These are phyloP conservation scores for Phymorhynchus buccinoides DNA, from an alignment of 1,140 invertebrate species.

Conservation along the genomic window DNA sequence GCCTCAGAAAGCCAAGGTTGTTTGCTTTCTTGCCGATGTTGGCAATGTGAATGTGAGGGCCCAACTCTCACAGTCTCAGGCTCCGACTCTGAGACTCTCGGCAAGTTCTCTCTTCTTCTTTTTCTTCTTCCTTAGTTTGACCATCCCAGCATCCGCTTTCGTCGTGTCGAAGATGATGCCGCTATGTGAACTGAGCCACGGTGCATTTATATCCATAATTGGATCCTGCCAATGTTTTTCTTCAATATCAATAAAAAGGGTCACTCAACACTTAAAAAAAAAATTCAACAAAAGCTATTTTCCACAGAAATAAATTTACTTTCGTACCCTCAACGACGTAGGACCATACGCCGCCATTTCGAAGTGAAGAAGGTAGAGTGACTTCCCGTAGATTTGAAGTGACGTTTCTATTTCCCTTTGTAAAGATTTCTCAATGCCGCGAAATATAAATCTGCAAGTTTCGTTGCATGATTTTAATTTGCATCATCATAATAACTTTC, in stretches of 20 bases:
- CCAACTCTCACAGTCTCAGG: too few species aligned
- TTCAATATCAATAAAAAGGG: background rate
- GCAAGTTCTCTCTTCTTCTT: too few species aligned
- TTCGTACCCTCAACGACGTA: background rate
- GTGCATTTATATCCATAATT: background rate
- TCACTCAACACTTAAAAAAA: background rate
- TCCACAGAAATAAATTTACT: background rate
- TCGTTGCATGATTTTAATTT: background rate
- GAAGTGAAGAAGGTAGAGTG: background rate
- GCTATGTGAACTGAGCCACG: background rate
- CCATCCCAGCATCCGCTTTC: background rate
- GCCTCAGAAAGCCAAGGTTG: too few species aligned
- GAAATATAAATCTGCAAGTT: background rate
- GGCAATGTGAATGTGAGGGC: too few species aligned
- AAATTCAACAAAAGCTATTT: background rate
- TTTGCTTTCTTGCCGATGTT: too few species aligned
- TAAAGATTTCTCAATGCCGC: background rate
- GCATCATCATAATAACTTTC: background rate
- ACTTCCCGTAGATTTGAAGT: background rate
- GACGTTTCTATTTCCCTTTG: background rate
- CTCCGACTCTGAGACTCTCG: too few species aligned
- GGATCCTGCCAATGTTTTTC: background rate
- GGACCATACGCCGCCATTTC: slow-evolving; percentile 22
- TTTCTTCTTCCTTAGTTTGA: too few species aligned
- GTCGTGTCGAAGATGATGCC: background rate